A percentile compares a stretch with the other conserved stretches of the same genome.
Evolutionary conservation across 2,888 invertebrate species (phyloP).

Genomic region (Drosophila stalkeri): DNA sequence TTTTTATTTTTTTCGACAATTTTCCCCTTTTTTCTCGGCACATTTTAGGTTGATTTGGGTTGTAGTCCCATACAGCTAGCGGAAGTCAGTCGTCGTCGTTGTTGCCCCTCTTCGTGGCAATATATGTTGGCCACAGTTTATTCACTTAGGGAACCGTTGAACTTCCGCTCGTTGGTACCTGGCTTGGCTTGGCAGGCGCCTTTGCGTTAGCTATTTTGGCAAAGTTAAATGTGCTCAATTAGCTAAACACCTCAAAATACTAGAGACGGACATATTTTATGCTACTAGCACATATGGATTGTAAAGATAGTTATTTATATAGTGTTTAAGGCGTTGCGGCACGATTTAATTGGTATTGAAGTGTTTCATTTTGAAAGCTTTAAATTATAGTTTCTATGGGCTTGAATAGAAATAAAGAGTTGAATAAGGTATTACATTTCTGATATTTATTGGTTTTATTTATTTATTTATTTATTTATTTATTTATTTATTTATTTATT

Average conservation of each 20-base stretch:
- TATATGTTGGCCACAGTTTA: slow-evolving; percentile 67
- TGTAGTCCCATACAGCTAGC: slow-evolving; percentile 29
- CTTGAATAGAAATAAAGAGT: not conserved
- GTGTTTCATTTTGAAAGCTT: not conserved
- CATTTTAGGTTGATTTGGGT: slow-evolving; percentile 43
- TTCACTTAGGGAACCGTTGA: slow-evolving; percentile 70
- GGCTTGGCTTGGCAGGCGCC: slow-evolving; percentile 12
- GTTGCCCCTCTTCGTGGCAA: slow-evolving; percentile 12
- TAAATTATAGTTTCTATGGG: slow-evolving; percentile 1
- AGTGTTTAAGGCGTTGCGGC: slow-evolving; percentile 2
- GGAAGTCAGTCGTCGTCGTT: slow-evolving; percentile 58
- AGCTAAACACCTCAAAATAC: slow-evolving; percentile 25
- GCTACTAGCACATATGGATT: not conserved
- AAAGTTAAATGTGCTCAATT: slow-evolving; percentile 57
- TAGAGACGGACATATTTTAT: not conserved
- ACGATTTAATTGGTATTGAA: slow-evolving; percentile 4
- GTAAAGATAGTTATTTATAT: not conserved
- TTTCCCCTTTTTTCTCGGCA: not conserved
- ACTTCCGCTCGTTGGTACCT: slow-evolving; percentile 66
- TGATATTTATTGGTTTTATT: too few relatives aligned
- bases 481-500: too few relatives aligned
- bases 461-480: too few relatives aligned
- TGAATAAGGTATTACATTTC: not conserved
- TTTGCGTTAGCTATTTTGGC: slow-evolving; percentile 38
- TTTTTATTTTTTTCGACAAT: not conserved